These are phyloP conservation scores for Rotaria magnacalcarata DNA, from an alignment of 2,888 invertebrate genomes.

Conservation along the genomic window DNA sequence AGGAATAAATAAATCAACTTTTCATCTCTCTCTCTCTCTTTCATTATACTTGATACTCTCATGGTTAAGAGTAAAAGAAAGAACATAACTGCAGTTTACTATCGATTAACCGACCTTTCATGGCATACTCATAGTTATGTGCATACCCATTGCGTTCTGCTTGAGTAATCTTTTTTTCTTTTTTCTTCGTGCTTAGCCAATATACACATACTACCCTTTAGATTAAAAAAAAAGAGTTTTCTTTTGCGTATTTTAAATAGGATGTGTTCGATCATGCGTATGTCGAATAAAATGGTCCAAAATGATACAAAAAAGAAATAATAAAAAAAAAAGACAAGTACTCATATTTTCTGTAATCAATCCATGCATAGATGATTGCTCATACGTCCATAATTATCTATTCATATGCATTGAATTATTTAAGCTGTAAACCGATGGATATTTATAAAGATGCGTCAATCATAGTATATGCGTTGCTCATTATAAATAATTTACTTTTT, in stretches of 20 bases:
- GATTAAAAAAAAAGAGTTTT: slow-evolving; percentile 4
- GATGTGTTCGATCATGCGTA: background rate
- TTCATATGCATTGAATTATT: no score
- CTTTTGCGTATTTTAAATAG: background rate
- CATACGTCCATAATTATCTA: no score
- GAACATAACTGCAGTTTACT: background rate
- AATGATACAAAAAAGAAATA: background rate
- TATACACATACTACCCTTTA: background rate
- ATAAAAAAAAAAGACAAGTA: no score
- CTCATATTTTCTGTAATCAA: no score
- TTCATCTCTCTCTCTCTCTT: no score
- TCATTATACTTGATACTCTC: no score
- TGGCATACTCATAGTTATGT: background rate
- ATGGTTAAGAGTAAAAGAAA: background rate
- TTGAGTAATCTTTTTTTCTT: background rate
- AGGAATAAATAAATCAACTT: no score
- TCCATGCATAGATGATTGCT: no score
- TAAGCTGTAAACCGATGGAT: no score
- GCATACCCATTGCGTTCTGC: background rate
- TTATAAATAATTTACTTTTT: no score
- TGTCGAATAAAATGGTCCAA: background rate
- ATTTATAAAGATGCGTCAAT: no score
- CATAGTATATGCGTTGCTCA: no score
- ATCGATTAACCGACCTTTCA: slow-evolving; percentile 3
- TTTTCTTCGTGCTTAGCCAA: background rate